phyloP scores from a whole-genome alignment of 1,140 invertebrate genomes.

The Eupeodes corollae region DNA sequence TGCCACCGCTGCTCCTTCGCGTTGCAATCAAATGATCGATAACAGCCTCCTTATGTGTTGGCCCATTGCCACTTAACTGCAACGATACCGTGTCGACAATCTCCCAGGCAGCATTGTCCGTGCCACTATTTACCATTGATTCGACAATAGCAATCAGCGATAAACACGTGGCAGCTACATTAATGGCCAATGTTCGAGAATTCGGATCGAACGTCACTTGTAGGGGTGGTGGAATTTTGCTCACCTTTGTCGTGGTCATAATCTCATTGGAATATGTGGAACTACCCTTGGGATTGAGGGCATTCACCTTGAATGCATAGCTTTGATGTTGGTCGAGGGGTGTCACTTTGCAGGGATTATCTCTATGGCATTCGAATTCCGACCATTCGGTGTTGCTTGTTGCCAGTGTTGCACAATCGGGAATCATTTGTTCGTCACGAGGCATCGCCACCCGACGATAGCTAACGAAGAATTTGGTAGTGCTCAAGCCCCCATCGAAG shows the following conservation, averaged over 20 bases:
- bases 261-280: conserved; percentile 77
- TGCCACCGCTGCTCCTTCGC: conserved; percentile 32
- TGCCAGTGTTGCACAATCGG: conserved; percentile 50
- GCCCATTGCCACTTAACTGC: conserved; percentile 51
- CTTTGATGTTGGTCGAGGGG: conserved; percentile 70
- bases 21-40: conserved; percentile 44
- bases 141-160: conserved; percentile 61
- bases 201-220: conserved; percentile 71
- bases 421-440: conserved; percentile 45
- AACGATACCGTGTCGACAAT: conserved; percentile 56
- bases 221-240: conserved; percentile 68
- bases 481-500: conserved; percentile 76
- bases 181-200: conserved; percentile 59
- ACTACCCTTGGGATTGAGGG: conserved; percentile 70
- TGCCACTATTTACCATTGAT: conserved; percentile 46
- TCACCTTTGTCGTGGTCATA: conserved; percentile 63
- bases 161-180: conserved; percentile 61
- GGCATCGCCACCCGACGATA: conserved; percentile 52
- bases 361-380: conserved; percentile 69
- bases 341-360: conserved; percentile 79
- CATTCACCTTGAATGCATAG: conserved; percentile 77
- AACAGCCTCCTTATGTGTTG: conserved; percentile 54
- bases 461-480: conserved; percentile 74
- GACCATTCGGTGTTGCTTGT: conserved; percentile 54
- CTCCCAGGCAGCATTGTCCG: conserved; percentile 51